Base-by-base conservation (phyloP, 2,888 invertebrate species). In the Abrostola tripartita region DNA sequence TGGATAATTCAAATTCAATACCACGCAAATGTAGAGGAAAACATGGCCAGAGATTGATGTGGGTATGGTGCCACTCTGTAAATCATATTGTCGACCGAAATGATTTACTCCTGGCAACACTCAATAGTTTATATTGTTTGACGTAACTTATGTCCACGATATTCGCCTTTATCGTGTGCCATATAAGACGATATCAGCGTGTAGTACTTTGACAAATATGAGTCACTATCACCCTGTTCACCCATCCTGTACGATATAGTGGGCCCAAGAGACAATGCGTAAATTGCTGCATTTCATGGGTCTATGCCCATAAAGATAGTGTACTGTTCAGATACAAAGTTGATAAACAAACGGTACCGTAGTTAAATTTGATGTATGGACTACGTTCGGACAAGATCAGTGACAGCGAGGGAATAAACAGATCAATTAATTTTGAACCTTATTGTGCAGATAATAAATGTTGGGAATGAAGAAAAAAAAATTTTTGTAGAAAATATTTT, bases 331-430 rank as follows among this genome's bases (percentile, higher is more conserved):
- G 81, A 82, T 80, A 84, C 79, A 82, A 81, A 82, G 83, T 85
- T 86, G 85, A 87, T 85, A 86, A 85, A 87, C 82, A 85, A 81
- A 81, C 82, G 75, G 72, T 77, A 75, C 74, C 76, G 76, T 79
- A 81, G 82, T 86, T 84, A 86, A 85, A 83, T 84, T 79, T 87
- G 86, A 86, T 83, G 79, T 82, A 85, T 85, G 79, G 79, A 74
- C 75, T 70, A 71, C 65, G 67, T 62, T 65, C 68, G 11, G 38
- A 12, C 62, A 61, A 65, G n/a, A 57, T 65, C 61, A 44, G 37
- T 60, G 76, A 68, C 76, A 60, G 50, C 41, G 61, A 14, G 7
- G 7, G 11, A 70, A 65, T 42, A 41, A 52, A 52, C 11, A 7
- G 0, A 7, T 49, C 44, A 10, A 54, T 51, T 63, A 37, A 78